These are phyloP conservation scores for Vulpes vulpes DNA, from an alignment of 2,113 vertebrate genomes.

Conservation along the genomic window DNA sequence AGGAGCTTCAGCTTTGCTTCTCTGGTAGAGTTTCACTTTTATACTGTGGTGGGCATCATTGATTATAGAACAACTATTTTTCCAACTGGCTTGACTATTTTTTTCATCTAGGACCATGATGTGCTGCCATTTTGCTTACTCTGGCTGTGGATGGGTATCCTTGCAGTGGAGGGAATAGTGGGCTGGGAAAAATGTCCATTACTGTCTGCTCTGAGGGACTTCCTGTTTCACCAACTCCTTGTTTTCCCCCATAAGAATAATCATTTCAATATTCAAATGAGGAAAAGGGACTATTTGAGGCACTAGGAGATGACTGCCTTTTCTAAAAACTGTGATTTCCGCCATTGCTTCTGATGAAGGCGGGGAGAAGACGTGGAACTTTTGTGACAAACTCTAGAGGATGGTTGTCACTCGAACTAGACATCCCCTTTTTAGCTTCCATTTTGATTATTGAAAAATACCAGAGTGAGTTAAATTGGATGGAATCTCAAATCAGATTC, in stretches of 20 bases:
- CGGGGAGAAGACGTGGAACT: neutral
- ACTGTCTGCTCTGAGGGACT: neutral
- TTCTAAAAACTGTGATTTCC: neutral
- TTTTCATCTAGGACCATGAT: neutral
- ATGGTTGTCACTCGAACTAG: neutral
- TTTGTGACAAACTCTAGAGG: neutral
- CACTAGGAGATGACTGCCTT: neutral
- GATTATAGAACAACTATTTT: neutral
- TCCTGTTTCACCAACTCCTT: neutral
- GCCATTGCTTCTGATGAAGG: neutral
- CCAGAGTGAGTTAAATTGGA: neutral
- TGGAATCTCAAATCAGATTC: neutral
- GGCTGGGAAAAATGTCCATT: neutral
- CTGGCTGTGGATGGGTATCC: neutral
- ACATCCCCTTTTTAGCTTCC: neutral
- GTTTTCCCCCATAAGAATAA: neutral
- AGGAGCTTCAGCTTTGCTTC: neutral
- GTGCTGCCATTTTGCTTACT: neutral
- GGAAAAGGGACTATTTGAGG: neutral
- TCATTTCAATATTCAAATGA: neutral
- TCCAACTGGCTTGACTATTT: neutral
- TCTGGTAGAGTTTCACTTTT: neutral
- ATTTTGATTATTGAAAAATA: constrained; percentile 16
- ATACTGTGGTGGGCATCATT: neutral
- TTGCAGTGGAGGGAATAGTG: neutral